Evolutionary conservation across 2,888 invertebrate species (phyloP).

Genomic region (Lissonota sp.): DNA sequence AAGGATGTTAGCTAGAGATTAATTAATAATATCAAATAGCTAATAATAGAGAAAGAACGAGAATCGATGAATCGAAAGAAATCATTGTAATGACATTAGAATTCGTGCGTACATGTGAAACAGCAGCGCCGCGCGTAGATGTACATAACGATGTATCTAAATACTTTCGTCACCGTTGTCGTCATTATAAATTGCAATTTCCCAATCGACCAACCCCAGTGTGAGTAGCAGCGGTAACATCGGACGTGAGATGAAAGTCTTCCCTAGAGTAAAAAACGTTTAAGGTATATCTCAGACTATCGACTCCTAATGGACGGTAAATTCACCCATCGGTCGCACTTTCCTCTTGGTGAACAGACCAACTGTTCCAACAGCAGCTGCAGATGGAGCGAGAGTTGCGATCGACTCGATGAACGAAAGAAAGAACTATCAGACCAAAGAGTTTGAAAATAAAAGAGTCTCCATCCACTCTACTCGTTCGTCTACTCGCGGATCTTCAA

Average conservation of each 20-base stretch:
- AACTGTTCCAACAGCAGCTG: constrained; percentile 30
- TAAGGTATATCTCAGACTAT: constrained; percentile 32
- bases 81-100: constrained; percentile 27
- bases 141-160: constrained; percentile 16
- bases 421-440: constrained; percentile 23
- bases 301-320: constrained; percentile 56
- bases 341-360: constrained; percentile 26
- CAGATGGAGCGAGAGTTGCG: constrained; percentile 2
- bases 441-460: constrained; percentile 14
- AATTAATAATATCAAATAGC: no score
- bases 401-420: constrained; percentile 19
- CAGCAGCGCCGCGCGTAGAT: neutral
- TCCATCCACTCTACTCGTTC: neutral
- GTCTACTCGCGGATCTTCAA: neutral
- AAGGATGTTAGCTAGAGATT: no score
- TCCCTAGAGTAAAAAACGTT: constrained; percentile 17
- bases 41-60: no score
- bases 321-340: constrained; percentile 42
- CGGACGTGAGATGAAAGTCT: constrained; percentile 13
- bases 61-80: constrained; percentile 32
- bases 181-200: constrained; percentile 50
- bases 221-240: constrained; percentile 8
- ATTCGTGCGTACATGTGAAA: constrained; percentile 15
- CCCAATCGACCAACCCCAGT: constrained; percentile 23
- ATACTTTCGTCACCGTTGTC: constrained; percentile 9